Evolutionary conservation across 2,797 vertebrate species (phyloP).

Genomic region (Phylloscopus collybita): DNA sequence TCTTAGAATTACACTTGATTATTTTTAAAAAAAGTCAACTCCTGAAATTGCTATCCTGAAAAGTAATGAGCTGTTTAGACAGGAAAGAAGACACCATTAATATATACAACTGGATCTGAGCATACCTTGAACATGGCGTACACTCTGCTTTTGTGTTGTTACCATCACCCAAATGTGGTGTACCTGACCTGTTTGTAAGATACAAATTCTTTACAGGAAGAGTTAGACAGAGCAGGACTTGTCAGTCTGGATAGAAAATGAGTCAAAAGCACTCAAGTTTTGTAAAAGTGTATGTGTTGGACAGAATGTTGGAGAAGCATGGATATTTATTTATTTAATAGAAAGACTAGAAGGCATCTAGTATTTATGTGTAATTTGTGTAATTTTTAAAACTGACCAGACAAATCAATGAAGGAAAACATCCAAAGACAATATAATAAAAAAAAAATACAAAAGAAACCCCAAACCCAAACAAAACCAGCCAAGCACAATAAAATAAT

Average conservation of each 20-base stretch:
- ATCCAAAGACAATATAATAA: background rate
- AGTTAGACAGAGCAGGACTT: background rate
- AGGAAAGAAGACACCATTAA: background rate
- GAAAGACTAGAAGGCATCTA: background rate
- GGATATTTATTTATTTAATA: background rate
- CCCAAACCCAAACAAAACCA: background rate
- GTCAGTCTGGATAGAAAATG: background rate
- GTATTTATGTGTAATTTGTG: background rate
- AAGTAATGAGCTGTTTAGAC: background rate
- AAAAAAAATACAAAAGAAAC: background rate
- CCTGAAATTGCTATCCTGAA: background rate
- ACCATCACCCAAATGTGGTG: background rate
- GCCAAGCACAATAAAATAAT: background rate
- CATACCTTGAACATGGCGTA: background rate
- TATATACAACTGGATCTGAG: background rate
- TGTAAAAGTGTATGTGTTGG: background rate
- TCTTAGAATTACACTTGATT: background rate
- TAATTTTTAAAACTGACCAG: background rate
- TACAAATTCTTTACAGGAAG: background rate
- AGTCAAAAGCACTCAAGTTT: background rate
- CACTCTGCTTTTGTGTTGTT: background rate
- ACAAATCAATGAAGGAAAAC: background rate
- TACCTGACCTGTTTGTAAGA: background rate
- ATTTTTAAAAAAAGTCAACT: background rate
- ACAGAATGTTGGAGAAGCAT: background rate